Evolutionary conservation across 2,888 invertebrate genomes (phyloP).

Genomic region (Ametastegia equiseti): DNA sequence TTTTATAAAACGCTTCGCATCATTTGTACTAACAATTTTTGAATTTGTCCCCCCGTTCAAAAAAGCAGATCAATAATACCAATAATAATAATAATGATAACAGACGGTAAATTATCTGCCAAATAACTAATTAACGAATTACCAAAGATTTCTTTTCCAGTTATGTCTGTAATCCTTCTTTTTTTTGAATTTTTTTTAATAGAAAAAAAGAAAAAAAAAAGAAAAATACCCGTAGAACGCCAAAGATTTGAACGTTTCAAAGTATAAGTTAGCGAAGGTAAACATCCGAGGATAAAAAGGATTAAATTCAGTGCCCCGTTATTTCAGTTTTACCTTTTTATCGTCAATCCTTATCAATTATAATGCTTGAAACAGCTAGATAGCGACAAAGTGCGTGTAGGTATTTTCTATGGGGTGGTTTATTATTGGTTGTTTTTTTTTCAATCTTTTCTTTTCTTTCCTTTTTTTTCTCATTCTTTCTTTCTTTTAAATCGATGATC

Average conservation of each 20-base stretch:
- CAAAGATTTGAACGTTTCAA: not conserved
- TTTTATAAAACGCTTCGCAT: not conserved
- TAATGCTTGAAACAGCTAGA: conserved; percentile 22
- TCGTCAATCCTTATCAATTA: conserved; percentile 26
- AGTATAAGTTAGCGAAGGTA: not conserved
- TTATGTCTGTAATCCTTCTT: not conserved
- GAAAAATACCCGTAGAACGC: not conserved
- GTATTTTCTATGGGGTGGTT: not conserved
- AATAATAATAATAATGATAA: not conserved
- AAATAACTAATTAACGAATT: conserved; percentile 17
- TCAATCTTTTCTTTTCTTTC: conserved; percentile 44
- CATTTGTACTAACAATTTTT: not conserved
- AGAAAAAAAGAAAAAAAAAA: not conserved
- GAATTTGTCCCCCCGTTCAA: not conserved
- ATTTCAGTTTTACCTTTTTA: conserved; percentile 2
- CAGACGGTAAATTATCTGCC: not conserved
- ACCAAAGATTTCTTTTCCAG: not conserved
- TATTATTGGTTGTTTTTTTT: not conserved
- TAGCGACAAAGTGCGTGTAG: conserved; percentile 17
- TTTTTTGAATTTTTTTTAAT: too few species aligned
- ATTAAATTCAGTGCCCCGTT: conserved; percentile 46
- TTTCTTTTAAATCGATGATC: conserved; percentile 58
- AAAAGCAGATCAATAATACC: too few species aligned
- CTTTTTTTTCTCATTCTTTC: not conserved
- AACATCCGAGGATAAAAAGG: not conserved